Evolutionary conservation across 2,797 vertebrate species (phyloP).

Genomic region (Artibeus jamaicensis): DNA sequence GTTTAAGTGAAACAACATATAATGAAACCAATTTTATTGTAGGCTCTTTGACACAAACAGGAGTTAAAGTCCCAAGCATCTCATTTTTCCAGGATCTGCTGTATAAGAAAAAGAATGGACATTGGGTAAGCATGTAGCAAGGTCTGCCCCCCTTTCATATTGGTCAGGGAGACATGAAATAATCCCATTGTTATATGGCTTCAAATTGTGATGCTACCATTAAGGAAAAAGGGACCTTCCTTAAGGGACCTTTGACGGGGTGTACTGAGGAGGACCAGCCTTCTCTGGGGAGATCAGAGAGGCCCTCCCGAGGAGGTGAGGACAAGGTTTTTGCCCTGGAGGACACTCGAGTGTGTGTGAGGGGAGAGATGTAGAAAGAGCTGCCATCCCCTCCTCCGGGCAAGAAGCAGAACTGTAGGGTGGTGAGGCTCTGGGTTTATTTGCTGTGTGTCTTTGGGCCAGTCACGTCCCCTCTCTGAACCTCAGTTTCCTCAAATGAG

Average conservation of each 20-base stretch:
- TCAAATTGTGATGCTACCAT: not conserved
- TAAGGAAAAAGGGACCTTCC: not conserved
- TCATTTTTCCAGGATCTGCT: not conserved
- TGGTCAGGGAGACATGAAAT: not conserved
- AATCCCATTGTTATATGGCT: not conserved
- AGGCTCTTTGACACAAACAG: not conserved
- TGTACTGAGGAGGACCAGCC: not conserved
- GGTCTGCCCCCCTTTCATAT: not conserved
- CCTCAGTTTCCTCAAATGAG: not conserved
- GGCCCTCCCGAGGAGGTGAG: not conserved
- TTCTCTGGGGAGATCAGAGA: not conserved
- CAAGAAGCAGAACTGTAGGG: not conserved
- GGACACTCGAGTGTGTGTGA: conserved; percentile 9
- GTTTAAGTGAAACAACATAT: not conserved
- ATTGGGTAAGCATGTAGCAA: too few relatives aligned
- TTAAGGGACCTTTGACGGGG: not conserved
- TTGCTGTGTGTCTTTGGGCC: not conserved
- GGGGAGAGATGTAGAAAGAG: not conserved
- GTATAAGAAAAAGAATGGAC: not conserved
- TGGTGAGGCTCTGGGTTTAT: not conserved
- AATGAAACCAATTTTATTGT: not conserved
- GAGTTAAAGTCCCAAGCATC: not conserved
- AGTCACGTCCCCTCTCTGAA: not conserved
- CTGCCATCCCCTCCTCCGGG: not conserved
- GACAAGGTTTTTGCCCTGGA: not conserved